Conservation (phyloP, 2,797 vertebrate species). For the Phataginus tricuspis region DNA sequence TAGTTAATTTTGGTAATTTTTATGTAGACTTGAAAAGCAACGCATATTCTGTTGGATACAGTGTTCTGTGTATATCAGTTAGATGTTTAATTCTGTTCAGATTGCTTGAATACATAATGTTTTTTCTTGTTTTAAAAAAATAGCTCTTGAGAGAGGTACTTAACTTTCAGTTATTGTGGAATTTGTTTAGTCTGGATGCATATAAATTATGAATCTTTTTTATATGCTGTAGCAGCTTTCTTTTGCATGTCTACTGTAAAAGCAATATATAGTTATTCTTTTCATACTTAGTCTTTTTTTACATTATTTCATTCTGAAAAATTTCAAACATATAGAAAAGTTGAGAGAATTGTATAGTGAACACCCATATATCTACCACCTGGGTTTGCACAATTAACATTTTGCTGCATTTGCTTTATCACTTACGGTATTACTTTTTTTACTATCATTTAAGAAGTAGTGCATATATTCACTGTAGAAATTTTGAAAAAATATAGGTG, state of each 20-base stretch:
- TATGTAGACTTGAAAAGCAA: background rate
- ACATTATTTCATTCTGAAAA: too few species aligned
- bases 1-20: background rate
- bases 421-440: too few species aligned
- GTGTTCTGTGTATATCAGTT: background rate
- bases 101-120: background rate
- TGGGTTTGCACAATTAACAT: too few species aligned
- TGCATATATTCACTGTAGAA: too few species aligned
- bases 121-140: background rate
- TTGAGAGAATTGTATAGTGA: too few species aligned
- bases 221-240: background rate
- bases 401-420: too few species aligned
- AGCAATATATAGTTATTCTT: background rate
- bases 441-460: too few species aligned
- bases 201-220: too few species aligned
- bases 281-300: background rate
- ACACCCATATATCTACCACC: too few species aligned
- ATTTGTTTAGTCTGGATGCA: background rate
- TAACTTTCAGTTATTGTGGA: background rate
- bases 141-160: background rate
- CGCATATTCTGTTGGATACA: background rate
- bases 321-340: too few species aligned
- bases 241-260: background rate
- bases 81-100: background rate
- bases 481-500: too few species aligned